Evolutionary conservation across 92 coral and sea anemone genomes (phyloP).

Genomic region (Meandrina meandrites): DNA sequence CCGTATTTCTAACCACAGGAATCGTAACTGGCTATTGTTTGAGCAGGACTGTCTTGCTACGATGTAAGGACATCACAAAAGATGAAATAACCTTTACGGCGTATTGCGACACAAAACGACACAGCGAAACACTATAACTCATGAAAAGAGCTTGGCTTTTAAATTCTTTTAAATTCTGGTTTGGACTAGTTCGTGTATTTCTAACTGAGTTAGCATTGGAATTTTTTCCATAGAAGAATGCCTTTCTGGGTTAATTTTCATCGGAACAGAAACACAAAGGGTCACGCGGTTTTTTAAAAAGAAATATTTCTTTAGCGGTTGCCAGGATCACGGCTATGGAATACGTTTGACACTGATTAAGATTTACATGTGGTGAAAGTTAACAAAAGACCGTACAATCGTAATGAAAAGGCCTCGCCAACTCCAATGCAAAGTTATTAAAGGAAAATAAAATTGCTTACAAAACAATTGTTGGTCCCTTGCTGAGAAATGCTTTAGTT

Average conservation of each 20-base stretch:
- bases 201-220: background rate
- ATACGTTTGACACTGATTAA: slow-evolving; percentile 2
- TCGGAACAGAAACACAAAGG: background rate
- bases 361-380: slow-evolving; percentile 32
- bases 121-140: slow-evolving; percentile 1
- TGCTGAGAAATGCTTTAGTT: slow-evolving; percentile 24
- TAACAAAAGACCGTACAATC: slow-evolving; percentile 26
- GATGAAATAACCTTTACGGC: slow-evolving; percentile 25
- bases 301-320: slow-evolving; percentile 19
- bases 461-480: slow-evolving; percentile 10
- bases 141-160: background rate
- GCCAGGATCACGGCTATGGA: slow-evolving; percentile 29
- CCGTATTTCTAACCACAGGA: slow-evolving; percentile 20
- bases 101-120: slow-evolving; percentile 15
- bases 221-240: background rate
- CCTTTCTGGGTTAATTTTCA: background rate
- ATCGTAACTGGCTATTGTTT: slow-evolving; percentile 14
- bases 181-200: background rate
- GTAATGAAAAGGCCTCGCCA: slow-evolving; percentile 12
- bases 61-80: slow-evolving; percentile 15
- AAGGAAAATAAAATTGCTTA: slow-evolving; percentile 21
- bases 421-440: slow-evolving; percentile 6
- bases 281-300: background rate
- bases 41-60: slow-evolving; percentile 26
- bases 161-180: background rate